phyloP scores from a whole-genome alignment of 2,888 invertebrate species.

The Oscheius sp. region DNA sequence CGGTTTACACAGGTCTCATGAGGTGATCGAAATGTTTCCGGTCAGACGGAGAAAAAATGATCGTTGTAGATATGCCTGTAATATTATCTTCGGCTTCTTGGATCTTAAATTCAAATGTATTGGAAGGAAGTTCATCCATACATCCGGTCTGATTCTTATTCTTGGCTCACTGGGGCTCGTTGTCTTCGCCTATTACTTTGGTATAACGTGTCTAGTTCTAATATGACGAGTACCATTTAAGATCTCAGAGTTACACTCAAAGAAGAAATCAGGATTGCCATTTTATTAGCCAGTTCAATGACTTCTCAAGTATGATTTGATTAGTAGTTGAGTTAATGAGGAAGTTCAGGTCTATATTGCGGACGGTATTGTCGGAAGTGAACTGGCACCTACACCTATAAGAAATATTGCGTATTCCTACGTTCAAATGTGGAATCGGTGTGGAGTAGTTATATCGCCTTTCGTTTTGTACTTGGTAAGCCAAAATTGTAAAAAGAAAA shows the following conservation, averaged over 20 bases:
- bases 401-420: constrained; percentile 65
- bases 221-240: constrained; percentile 27
- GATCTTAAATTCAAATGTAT: constrained; percentile 48
- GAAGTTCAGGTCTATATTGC: constrained; percentile 50
- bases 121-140: constrained; percentile 58
- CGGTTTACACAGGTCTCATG: constrained; percentile 52
- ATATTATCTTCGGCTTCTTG: constrained; percentile 45
- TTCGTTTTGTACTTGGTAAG: constrained; percentile 61
- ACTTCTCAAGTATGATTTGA: constrained; percentile 47
- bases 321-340: neutral
- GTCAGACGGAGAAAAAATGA: neutral
- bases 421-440: constrained; percentile 61
- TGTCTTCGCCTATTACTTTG: constrained; percentile 43
- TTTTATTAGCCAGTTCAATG: constrained; percentile 55
- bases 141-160: constrained; percentile 49
- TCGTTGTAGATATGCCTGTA: constrained; percentile 44
- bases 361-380: constrained; percentile 59
- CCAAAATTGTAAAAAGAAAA: neutral
- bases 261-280: constrained; percentile 48
- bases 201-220: constrained; percentile 21
- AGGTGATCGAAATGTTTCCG: constrained; percentile 19
- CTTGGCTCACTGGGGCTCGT: constrained; percentile 52
- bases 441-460: constrained; percentile 66
- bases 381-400: constrained; percentile 68
- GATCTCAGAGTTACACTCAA: constrained; percentile 53